Evolutionary conservation across 2,888 invertebrate species (phyloP).

Genomic region (Polydrusus tereticollis): DNA sequence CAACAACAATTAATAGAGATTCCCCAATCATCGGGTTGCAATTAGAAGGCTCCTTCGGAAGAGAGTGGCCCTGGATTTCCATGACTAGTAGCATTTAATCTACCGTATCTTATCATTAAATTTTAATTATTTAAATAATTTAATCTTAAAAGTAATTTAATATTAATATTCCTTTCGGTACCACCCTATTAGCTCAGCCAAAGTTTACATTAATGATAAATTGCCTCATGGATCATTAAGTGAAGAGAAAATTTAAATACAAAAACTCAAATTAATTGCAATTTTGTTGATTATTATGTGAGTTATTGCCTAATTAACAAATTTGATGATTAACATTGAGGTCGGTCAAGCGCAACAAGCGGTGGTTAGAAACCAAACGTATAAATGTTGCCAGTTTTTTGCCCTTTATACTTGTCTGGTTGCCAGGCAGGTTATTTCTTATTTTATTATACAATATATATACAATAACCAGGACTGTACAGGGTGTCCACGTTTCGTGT

Average conservation of each 20-base stretch:
- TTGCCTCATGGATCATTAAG: neutral
- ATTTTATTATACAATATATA: too few species aligned
- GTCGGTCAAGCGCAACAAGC: neutral
- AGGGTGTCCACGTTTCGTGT: too few species aligned
- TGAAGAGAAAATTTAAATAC: neutral
- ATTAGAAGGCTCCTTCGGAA: neutral
- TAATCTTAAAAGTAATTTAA: neutral
- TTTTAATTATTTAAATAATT: neutral
- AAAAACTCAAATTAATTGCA: neutral
- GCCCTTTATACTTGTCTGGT: too few species aligned
- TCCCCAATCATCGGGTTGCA: neutral
- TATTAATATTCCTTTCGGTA: neutral
- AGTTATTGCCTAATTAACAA: neutral
- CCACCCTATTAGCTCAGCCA: neutral
- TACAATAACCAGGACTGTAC: too few species aligned
- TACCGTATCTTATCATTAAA: slow-evolving; percentile 5
- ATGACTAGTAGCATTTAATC: slow-evolving; percentile 6
- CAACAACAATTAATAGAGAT: neutral
- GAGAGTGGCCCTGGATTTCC: neutral
- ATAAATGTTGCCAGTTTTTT: too few species aligned
- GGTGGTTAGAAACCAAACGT: too few species aligned
- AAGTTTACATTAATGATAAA: neutral
- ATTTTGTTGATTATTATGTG: neutral
- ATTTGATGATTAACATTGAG: neutral
- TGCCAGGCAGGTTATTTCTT: too few species aligned